Base-by-base conservation (phyloP, 1,140 invertebrate genomes). In the Leguminivora glycinivorella region DNA sequence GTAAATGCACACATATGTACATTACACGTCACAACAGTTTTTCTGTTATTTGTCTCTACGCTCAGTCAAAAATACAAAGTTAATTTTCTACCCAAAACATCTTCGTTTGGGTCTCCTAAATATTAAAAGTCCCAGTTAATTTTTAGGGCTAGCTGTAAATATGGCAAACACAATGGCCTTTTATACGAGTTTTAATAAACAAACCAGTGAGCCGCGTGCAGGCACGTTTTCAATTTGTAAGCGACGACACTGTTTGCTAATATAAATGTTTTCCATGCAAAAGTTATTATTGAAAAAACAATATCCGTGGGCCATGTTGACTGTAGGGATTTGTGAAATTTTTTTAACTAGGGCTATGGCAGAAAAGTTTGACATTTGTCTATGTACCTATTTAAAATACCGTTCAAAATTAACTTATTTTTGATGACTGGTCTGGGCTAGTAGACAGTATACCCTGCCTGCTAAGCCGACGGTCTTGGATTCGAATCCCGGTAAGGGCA, bases 211-310 rank as follows among this genome's bases (percentile, higher is more conserved):
- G 47, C 19, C 22, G 58, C 34, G 56, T 12, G 24, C 19, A 47
- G 40, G 69, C 69, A 70, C 69, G 69, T 70, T 70, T 70, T 70
- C 69, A 70, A 70, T 70, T 70, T 70, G 22, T 29, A 14, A 38
- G 69, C 25, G 19, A 22, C 22, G 56, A 58, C 58, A 34, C 12
- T 70, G 69, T 70, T 70, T 70, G 60, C 69, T 63, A 70, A 70
- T 56, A 70, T 70, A 63, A 70, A 70, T 70, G 38, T 66, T 69
- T 69, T 69, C 58, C 25, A 69, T 56, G 47, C 68, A 60, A 60
- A 70, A 63, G 58, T 34, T 63, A 14, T 22, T 63, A 63, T 63
- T 63, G 25, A 17, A 63, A 63, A 63, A 63, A 63, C 58, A 63
- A 31, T 63, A 63, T 63, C 58, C 22, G 17, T n/a, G 14, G n/a